Base-by-base conservation (phyloP, 2,888 invertebrate genomes). In the Dermolepida albohirtum region DNA sequence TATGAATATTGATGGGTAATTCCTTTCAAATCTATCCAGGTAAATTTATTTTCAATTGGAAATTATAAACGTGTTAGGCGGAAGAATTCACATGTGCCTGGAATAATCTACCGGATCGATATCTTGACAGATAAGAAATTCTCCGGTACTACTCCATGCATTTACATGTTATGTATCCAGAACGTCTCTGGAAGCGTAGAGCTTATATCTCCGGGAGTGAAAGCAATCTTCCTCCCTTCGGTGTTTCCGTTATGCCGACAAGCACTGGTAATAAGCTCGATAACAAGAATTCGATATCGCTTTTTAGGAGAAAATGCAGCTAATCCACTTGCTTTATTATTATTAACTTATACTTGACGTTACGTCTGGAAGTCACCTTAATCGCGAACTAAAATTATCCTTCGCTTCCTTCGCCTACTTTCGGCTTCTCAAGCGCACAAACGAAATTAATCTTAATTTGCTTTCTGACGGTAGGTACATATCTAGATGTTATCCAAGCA, bases 221-320 rank as follows among this genome's bases (percentile, higher is more conserved):
- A 59, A 59, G 59, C 59, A 59, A 59, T 64, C 29, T 64, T 49
- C 34, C 49, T 49, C 27, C 17, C 51, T 29, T 29, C 34, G 62
- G 39, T 34, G 49, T 62, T 62, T 49, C 41, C 64, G 43, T 64
- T 44, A 59, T 64, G 29, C 12, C 64, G 39, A 52, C 51, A 43
- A 64, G 64, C 51, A 29, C 44, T 16, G 14, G 43, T 64, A 64
- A 64, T 64, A 51, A 64, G 51, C 51, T 43, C 52, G 64, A 64
- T 64, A 64, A 64, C 64, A 64, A 64, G 64, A 64, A 64, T 64
- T 51, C 64, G 64, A 64, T 64, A 51, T 14, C 64, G 64, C 41
- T 29, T 43, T 43, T 64, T 52, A 64, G 29, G 43, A 29, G 51
- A 41, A 64, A 52, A 64, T 41, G 64, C 29, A 43, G 51, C 51